Conservation (phyloP, 2,113 vertebrate genomes). For the Silurus meridionalis region DNA sequence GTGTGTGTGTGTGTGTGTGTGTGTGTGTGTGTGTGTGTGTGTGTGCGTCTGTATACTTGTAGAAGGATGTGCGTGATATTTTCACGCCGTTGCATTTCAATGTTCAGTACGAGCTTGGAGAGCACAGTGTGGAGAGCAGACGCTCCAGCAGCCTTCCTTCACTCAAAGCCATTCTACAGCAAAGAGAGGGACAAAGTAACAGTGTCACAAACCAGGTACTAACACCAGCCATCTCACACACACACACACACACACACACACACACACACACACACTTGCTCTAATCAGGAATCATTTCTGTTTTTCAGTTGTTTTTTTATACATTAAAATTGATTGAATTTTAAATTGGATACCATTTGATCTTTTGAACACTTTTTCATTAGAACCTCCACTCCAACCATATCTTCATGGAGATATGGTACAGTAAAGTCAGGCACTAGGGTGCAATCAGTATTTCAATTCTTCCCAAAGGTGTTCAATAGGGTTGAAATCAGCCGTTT, state of each 20-base stretch:
- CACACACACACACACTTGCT: background rate
- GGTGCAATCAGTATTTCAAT: no score
- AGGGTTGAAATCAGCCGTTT: no score
- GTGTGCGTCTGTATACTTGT: conserved; percentile 42
- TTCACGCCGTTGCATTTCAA: conserved; percentile 84
- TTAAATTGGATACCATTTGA: no score
- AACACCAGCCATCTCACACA: background rate
- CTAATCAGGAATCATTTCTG: background rate
- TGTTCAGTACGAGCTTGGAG: conserved; percentile 80
- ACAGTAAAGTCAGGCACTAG: no score
- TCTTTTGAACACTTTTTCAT: no score
- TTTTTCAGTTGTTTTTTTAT: background rate
- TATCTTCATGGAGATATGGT: no score
- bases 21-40: background rate
- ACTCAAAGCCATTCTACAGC: conserved; percentile 87
- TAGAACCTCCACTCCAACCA: no score
- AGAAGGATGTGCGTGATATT: conserved; percentile 92
- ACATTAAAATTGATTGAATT: no score
- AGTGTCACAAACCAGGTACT: conserved; percentile 77
- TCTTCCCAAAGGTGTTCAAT: no score
- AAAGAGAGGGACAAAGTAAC: conserved; percentile 70
- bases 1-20: background rate
- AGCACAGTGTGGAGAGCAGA: conserved; percentile 64
- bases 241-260: background rate
- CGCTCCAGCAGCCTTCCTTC: conserved; percentile 68